These are phyloP conservation scores for Palloptera scutellata DNA, from an alignment of 2,888 invertebrate genomes.

Conservation along the genomic window DNA sequence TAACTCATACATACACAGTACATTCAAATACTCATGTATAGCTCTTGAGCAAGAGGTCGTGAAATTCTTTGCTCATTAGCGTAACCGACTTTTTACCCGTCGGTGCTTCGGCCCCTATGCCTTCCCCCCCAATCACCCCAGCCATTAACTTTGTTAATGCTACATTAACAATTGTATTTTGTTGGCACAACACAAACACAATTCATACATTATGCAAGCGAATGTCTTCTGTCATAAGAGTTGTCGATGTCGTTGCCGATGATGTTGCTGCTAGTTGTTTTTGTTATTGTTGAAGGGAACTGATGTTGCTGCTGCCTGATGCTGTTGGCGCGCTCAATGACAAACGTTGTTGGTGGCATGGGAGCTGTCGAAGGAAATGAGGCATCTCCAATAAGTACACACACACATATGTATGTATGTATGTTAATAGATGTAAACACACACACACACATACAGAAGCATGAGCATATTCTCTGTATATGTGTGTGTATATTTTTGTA, in stretches of 20 bases:
- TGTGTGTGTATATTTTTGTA: slow-evolving; percentile 9
- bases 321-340: slow-evolving; percentile 6
- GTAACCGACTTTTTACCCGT: slow-evolving; percentile 19
- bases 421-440: not conserved
- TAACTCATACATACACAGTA: too few relatives aligned
- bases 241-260: slow-evolving; percentile 3
- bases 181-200: slow-evolving; percentile 19
- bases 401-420: not conserved
- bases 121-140: not conserved
- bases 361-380: slow-evolving; percentile 20
- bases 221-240: slow-evolving; percentile 1
- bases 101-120: not conserved
- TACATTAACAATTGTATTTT: slow-evolving; percentile 31
- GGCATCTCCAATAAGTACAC: slow-evolving; percentile 1
- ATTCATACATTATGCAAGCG: slow-evolving; percentile 32
- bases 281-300: not conserved
- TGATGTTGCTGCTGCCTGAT: not conserved
- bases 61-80: slow-evolving; percentile 27
- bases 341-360: slow-evolving; percentile 24
- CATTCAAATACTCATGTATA: not conserved
- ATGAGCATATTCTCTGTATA: not conserved
- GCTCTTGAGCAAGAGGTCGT: slow-evolving; percentile 6
- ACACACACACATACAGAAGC: slow-evolving; percentile 2
- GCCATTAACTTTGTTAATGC: slow-evolving; percentile 32
- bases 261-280: not conserved